Conservation (phyloP, 2,888 invertebrate species). For the Frankliniella intonsa region DNA sequence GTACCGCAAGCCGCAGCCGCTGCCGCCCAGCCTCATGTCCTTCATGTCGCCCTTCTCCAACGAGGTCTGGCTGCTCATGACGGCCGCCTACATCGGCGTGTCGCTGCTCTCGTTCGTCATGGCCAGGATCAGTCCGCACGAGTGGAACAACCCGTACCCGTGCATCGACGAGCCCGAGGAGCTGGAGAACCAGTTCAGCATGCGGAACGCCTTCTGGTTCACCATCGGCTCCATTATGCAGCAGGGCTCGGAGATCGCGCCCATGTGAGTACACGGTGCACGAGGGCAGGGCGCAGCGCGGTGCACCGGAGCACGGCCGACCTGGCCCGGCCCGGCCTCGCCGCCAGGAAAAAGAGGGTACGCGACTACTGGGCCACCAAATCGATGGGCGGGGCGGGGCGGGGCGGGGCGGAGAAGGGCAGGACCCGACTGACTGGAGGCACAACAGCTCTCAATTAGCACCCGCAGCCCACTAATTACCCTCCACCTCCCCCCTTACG, state of each 20-base stretch:
- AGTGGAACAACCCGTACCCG: slow-evolving; percentile 62
- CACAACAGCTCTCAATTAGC: not conserved
- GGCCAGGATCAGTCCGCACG: slow-evolving; percentile 59
- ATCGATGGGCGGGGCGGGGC: not conserved
- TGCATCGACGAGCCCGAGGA: slow-evolving; percentile 58
- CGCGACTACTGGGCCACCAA: not conserved
- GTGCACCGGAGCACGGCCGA: too few species aligned
- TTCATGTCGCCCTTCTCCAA: slow-evolving; percentile 63
- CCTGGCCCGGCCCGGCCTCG: too few species aligned
- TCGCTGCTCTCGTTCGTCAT: slow-evolving; percentile 60
- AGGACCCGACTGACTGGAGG: not conserved
- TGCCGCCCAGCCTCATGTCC: slow-evolving; percentile 63
- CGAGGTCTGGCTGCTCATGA: slow-evolving; percentile 60
- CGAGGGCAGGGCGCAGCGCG: not conserved
- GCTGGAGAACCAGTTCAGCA: slow-evolving; percentile 58
- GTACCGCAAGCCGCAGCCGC: slow-evolving; percentile 60
- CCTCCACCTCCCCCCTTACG: not conserved
- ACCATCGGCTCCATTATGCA: slow-evolving; percentile 61
- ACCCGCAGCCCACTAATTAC: not conserved
- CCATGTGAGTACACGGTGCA: slow-evolving; percentile 41
- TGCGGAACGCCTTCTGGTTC: slow-evolving; percentile 63
- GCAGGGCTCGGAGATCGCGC: slow-evolving; percentile 61
- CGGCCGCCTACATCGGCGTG: slow-evolving; percentile 59
- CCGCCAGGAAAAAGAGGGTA: too few species aligned
- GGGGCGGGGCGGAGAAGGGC: too few species aligned